These are phyloP conservation scores for Stenoptilia bipunctidactyla DNA, from an alignment of 2,888 invertebrate species.

Conservation along the genomic window DNA sequence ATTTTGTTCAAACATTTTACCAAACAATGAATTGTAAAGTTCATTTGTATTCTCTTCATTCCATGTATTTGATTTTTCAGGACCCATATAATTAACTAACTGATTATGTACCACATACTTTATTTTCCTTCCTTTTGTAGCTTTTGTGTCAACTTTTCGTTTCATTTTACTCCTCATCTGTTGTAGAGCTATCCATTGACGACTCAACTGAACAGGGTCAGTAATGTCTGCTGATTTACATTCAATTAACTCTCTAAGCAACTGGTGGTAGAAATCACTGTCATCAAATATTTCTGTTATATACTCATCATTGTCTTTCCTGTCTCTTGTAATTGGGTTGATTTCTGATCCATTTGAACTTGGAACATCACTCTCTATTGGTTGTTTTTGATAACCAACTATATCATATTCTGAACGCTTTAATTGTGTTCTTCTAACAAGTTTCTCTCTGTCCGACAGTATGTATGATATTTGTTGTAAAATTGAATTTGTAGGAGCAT, in stretches of 20 bases:
- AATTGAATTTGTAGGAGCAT: constrained; percentile 73
- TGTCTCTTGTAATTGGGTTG: constrained; percentile 27
- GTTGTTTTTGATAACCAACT: constrained; percentile 66
- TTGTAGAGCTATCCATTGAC: constrained; percentile 93
- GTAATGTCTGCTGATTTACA: constrained; percentile 86
- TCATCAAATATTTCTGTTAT: constrained; percentile 94
- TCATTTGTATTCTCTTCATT: constrained; percentile 85
- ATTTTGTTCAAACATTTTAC: constrained; percentile 67
- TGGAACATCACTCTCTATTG: too few relatives aligned
- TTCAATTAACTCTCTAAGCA: constrained; percentile 92
- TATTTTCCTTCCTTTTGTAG: constrained; percentile 94
- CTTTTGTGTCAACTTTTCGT: constrained; percentile 91
- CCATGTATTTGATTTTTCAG: constrained; percentile 77
- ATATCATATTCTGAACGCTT: constrained; percentile 81
- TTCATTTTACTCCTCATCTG: constrained; percentile 93
- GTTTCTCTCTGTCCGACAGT: constrained; percentile 80
- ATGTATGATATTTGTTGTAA: constrained; percentile 89
- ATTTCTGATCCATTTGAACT: constrained; percentile 19
- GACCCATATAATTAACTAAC: constrained; percentile 92
- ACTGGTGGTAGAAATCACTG: constrained; percentile 96
- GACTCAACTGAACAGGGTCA: constrained; percentile 87
- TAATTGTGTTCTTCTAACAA: constrained; percentile 83
- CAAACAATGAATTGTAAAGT: constrained; percentile 86
- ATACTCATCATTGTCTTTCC: constrained; percentile 71
- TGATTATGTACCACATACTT: constrained; percentile 88